Conservation (phyloP, 2,888 invertebrate genomes). For the Cephus runcator region DNA sequence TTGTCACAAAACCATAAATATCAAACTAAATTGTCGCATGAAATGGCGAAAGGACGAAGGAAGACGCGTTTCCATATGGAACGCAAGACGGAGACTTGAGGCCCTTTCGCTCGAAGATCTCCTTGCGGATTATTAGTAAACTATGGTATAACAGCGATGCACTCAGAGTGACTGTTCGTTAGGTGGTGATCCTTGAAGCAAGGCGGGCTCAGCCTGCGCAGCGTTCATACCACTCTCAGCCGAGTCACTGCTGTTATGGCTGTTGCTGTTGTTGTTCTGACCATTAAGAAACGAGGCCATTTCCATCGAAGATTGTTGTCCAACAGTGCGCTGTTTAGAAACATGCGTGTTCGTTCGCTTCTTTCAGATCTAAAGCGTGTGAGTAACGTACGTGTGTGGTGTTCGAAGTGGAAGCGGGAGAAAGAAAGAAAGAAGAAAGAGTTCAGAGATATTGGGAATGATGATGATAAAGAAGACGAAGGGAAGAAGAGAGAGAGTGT, state of each 20-base stretch:
- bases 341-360: slow-evolving; percentile 65
- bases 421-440: slow-evolving; percentile 42
- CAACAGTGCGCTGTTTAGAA: slow-evolving; percentile 62
- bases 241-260: slow-evolving; percentile 49
- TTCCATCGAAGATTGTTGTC: slow-evolving; percentile 62
- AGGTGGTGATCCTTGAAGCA: slow-evolving; percentile 47
- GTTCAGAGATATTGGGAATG: slow-evolving; percentile 21
- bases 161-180: slow-evolving; percentile 52
- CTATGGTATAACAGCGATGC: slow-evolving; percentile 4
- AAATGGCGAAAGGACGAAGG: background rate
- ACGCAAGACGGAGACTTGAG: background rate
- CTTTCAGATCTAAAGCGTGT: slow-evolving; percentile 63
- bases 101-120: background rate
- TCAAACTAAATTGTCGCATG: background rate
- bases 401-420: slow-evolving; percentile 32
- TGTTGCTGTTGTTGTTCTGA: slow-evolving; percentile 63
- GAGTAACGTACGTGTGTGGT: slow-evolving; percentile 61
- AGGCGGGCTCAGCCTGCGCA: slow-evolving; percentile 41
- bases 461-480: slow-evolving; percentile 35
- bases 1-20: background rate
- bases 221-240: slow-evolving; percentile 44
- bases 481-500: slow-evolving; percentile 12
- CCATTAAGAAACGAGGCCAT: slow-evolving; percentile 65
- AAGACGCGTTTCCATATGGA: background rate
- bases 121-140: background rate